Percentiles rank a stretch among this genome's conserved stretches.
phyloP scores from a whole-genome alignment of 30 jellyfish, hydroid and myxozoan species.

The Chrysaora quinquecirrha region DNA sequence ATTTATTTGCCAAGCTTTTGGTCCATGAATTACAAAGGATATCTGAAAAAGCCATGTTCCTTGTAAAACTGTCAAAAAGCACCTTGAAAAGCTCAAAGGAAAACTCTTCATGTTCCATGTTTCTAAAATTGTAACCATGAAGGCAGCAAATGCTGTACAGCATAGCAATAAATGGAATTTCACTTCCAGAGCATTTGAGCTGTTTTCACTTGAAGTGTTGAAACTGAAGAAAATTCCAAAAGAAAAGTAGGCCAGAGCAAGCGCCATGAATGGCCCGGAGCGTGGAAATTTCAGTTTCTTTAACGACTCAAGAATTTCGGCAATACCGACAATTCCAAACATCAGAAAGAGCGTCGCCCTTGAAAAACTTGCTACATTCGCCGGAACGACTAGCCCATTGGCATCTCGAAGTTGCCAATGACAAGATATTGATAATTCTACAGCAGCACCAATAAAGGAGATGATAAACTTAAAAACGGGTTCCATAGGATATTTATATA shows the following conservation, averaged over 20 bases:
- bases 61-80: slow-evolving; percentile 45
- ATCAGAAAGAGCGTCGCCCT: slow-evolving; percentile 35
- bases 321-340: slow-evolving; percentile 41
- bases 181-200: background rate
- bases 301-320: slow-evolving; percentile 42
- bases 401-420: slow-evolving; percentile 36
- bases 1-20: slow-evolving; percentile 27
- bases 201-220: background rate
- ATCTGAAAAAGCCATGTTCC: slow-evolving; percentile 68
- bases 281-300: slow-evolving; percentile 31
- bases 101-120: slow-evolving; percentile 24
- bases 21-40: slow-evolving; percentile 18
- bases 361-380: slow-evolving; percentile 8
- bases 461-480: slow-evolving; percentile 29
- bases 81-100: slow-evolving; percentile 35
- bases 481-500: slow-evolving; percentile 34
- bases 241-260: slow-evolving; percentile 19
- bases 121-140: slow-evolving; percentile 19
- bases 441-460: slow-evolving; percentile 21
- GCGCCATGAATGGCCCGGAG: slow-evolving; percentile 16
- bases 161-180: slow-evolving; percentile 2
- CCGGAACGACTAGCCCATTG: slow-evolving; percentile 12
- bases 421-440: slow-evolving; percentile 15
- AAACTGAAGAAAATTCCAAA: slow-evolving; percentile 27
- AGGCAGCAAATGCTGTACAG: background rate